Evolutionary conservation across 2,888 invertebrate genomes (phyloP).

Genomic region (Horisme vitalbata): DNA sequence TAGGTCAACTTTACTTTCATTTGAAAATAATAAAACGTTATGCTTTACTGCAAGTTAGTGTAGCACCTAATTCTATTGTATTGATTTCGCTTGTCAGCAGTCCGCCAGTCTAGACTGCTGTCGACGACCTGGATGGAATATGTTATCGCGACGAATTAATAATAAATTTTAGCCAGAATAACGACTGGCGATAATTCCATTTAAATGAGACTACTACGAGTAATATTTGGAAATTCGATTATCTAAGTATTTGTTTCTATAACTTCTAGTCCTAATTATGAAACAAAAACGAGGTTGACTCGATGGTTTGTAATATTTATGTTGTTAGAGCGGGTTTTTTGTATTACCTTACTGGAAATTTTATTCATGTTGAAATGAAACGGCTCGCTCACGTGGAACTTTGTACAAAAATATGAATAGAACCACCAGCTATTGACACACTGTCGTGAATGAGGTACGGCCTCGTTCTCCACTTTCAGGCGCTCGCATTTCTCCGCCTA

Average conservation of each 20-base stretch:
- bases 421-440: slow-evolving; percentile 64
- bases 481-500: slow-evolving; percentile 52
- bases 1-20: background rate
- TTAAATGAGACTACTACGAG: too few species aligned
- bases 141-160: slow-evolving; percentile 7
- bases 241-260: too few species aligned
- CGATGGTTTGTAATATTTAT: too few species aligned
- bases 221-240: too few species aligned
- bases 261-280: too few species aligned
- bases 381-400: slow-evolving; percentile 51
- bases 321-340: too few species aligned
- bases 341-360: too few species aligned
- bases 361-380: slow-evolving; percentile 32
- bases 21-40: background rate
- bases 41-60: slow-evolving; percentile 3
- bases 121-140: slow-evolving; percentile 34
- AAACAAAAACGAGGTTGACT: too few species aligned
- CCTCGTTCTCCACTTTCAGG: slow-evolving; percentile 68
- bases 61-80: slow-evolving; percentile 26
- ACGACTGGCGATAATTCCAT: slow-evolving; percentile 2
- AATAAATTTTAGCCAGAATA: slow-evolving; percentile 1
- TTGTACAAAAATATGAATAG: slow-evolving; percentile 64
- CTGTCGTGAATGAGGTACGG: slow-evolving; percentile 66
- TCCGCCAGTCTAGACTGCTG: slow-evolving; percentile 33
- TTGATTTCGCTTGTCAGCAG: slow-evolving; percentile 30